Base-by-base conservation (phyloP, 2,888 invertebrate genomes). In the Xanthostigma xanthostigma region DNA sequence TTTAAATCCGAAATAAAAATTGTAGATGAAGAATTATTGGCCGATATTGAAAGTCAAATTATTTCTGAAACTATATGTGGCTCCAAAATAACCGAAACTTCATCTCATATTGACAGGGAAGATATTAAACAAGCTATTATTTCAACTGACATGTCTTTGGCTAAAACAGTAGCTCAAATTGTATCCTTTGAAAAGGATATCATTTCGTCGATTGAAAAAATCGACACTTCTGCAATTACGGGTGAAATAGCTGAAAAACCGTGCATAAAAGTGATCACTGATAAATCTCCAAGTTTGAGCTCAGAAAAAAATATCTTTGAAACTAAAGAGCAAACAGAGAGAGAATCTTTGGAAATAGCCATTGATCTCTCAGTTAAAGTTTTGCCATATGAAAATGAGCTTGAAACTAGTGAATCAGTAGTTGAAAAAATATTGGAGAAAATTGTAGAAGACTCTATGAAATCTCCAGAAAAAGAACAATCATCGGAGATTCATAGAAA, bases 181-280 rank as follows among this genome's bases (percentile, higher is more conserved):
- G 36, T 13, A 35, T 11, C n/a, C 36, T 35, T n/a, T 35, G n/a
- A 42, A 42, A n/a, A 8, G 10, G 13, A 42, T 27, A 42, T 12
- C 12, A 10, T 14, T 42, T n/a, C n/a, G 9, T 14, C 13, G 17
- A 27, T 17, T 14, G 27, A 42, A 42, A 42, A 42, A 38, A 12
- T 38, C n/a, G 27, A 42, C 13, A n/a, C 42, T 17, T 13, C n/a
- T 37, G 9, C 13, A 5, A 5, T 36, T 10, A 12, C 11, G 17
- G 42, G 27, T 35, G 37, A 44, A 37, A 11, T 37, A 33, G 11
- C 14, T 9, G 49, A 51, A 40, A n/a, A 46, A 51, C 50, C 52
- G 10, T 50, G 50, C 41, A 40, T 50, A 41, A 45, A 50, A 48
- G 44, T 45, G 9, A 42, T 45, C 8, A 34, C 48, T 3, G 48